Evolutionary conservation across 2,888 invertebrate species (phyloP).

Genomic region (Empis livida): DNA sequence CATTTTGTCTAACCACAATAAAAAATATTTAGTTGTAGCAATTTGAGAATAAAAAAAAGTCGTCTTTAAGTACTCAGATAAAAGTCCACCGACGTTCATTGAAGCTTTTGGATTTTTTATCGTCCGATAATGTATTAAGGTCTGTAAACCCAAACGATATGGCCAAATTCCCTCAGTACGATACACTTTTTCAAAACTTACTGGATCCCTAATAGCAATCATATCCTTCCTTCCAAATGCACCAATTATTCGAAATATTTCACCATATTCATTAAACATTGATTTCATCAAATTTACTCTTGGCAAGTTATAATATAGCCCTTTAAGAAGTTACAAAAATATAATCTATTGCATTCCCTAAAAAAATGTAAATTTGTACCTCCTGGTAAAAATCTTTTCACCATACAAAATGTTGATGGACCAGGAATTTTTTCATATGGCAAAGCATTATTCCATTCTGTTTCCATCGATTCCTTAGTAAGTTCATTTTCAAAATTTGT

Average conservation of each 20-base stretch:
- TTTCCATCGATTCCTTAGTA: neutral
- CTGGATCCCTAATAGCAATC: slow-evolving; percentile 38
- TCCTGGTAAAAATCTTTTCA: slow-evolving; percentile 23
- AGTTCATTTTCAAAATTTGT: neutral
- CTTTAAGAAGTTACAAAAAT: neutral
- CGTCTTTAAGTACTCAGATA: slow-evolving; percentile 19
- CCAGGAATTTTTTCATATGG: slow-evolving; percentile 24
- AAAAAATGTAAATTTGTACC: slow-evolving; percentile 14
- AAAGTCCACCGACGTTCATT: slow-evolving; percentile 14
- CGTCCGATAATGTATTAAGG: slow-evolving; percentile 34
- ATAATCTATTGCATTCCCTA: neutral
- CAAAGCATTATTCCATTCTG: neutral
- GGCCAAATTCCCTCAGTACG: slow-evolving; percentile 40
- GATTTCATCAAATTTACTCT: neutral
- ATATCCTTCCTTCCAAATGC: slow-evolving; percentile 27
- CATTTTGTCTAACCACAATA: slow-evolving; percentile 9
- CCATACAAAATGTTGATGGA: slow-evolving; percentile 19
- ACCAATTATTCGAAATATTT: slow-evolving; percentile 35
- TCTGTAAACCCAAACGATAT: slow-evolving; percentile 31
- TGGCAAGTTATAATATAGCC: slow-evolving; percentile 2
- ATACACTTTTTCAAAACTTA: slow-evolving; percentile 36
- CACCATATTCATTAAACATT: slow-evolving; percentile 25
- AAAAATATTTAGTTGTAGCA: neutral
- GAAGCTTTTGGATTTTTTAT: slow-evolving; percentile 26
- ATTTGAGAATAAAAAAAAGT: neutral